Percentiles rank a stretch among this genome's conserved stretches.
Conservation (phyloP, 2,888 invertebrate genomes). For the Dusona sp. region DNA sequence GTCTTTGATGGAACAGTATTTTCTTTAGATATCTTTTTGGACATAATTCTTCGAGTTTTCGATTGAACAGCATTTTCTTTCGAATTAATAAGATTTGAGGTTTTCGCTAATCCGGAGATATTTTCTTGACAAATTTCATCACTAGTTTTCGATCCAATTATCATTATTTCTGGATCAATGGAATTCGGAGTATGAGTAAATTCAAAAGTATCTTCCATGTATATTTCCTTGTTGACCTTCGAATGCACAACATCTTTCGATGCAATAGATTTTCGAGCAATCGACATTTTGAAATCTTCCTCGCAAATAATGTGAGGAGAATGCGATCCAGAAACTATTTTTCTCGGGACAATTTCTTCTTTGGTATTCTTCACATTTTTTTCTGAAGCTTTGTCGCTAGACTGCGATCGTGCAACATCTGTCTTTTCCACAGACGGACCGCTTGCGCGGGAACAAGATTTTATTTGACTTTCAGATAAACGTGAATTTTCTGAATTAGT, state of each 20-base stretch:
- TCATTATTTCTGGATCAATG: background rate
- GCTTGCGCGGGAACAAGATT: background rate
- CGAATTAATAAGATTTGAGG: background rate
- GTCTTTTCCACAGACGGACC: too few species aligned
- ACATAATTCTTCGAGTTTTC: background rate
- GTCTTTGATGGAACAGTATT: background rate
- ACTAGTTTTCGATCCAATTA: background rate
- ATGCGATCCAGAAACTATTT: background rate
- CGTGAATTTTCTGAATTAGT: background rate
- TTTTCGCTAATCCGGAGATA: background rate
- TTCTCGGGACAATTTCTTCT: background rate
- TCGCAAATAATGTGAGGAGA: background rate
- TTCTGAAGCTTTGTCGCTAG: background rate
- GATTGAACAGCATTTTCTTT: background rate
- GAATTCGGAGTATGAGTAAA: slow-evolving; percentile 10
- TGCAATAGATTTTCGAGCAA: background rate
- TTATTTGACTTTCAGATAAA: background rate
- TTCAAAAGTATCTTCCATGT: slow-evolving; percentile 40
- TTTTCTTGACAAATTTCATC: background rate
- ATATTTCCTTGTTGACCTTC: slow-evolving; percentile 11
- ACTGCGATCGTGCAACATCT: background rate
- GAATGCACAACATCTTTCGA: slow-evolving; percentile 18
- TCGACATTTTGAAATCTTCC: slow-evolving; percentile 14
- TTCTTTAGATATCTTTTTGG: slow-evolving; percentile 7
- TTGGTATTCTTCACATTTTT: background rate